Percentiles rank a stretch among this genome's conserved stretches.
Evolutionary conservation across 2,113 vertebrate species (phyloP).

Genomic region (Triplophysa siluroides): DNA sequence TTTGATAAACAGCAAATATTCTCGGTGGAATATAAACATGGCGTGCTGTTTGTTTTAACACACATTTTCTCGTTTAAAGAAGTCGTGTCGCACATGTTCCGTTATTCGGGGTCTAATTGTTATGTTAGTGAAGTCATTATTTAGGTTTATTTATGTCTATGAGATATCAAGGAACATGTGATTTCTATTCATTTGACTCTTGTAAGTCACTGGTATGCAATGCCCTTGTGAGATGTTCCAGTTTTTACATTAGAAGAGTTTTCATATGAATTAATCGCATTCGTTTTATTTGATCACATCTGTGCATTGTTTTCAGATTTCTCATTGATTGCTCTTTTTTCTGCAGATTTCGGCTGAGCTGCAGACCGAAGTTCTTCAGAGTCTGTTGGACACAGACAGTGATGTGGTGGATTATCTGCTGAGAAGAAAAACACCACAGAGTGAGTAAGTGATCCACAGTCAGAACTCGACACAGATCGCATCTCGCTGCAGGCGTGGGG

Average conservation of each 20-base stretch:
- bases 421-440: slow-evolving; percentile 88
- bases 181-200: too few species aligned
- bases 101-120: background rate
- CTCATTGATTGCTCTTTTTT: too few species aligned
- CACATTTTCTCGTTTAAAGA: background rate
- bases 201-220: too few species aligned
- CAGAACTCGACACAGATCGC: background rate
- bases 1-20: background rate
- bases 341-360: slow-evolving; percentile 90
- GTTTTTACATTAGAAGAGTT: too few species aligned
- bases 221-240: too few species aligned
- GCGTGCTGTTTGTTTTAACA: background rate
- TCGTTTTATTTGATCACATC: background rate
- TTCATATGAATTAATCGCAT: too few species aligned
- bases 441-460: slow-evolving; percentile 78
- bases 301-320: background rate
- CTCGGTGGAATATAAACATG: background rate
- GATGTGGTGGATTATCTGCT: slow-evolving; percentile 96
- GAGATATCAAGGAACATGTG: too few species aligned
- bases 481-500: too few species aligned
- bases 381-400: slow-evolving; percentile 89
- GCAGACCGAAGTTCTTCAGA: slow-evolving; percentile 95
- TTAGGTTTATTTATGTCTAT: background rate
- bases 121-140: background rate
- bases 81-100: background rate